Evolutionary conservation across 2,113 vertebrate genomes (phyloP), one percentile per base, ranked within the genome.

Genomic region (Macrotis lagotis): DNA sequence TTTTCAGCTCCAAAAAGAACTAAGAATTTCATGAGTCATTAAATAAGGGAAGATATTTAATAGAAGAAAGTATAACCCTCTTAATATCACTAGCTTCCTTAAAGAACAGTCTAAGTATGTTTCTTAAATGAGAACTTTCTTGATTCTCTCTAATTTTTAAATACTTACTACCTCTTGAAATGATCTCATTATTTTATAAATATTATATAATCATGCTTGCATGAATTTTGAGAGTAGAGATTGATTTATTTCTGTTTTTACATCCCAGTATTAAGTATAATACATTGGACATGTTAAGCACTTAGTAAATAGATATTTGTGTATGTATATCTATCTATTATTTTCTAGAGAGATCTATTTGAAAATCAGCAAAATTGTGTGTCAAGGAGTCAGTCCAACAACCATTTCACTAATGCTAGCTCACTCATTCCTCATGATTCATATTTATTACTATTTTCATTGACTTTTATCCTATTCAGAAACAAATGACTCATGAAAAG

Each of bases 21-120:
- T 93, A 51, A 53, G 52, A 92, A 94, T 90, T 93, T 91, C 91
- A 83, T 44, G 44, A 83, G 48, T 25, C 31, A 59, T 31, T 9
- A 92, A 48, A 50, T 48, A 47, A 93, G 91, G 66, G 91, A 95
- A 92, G 50, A 37, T 50, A 94, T 47, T 89, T 59, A 89, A 52
- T 25, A 59, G 51, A 48, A 93, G 48, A 14, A 92, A 48, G 88
- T 49, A 50, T 22, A 24, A 31, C 48, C 49, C 11, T 91, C 74
- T 95, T 49, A 44, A 83, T 44, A 44, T 44, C 66, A 44, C 66
- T 83, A 83, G 19, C 16, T 44, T 83, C 66, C n/a, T 83, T 83
- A 83, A 83, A 83, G 66, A 44, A 24, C 66, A 44, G 19, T 83
- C 1, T 83, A 83, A n/a, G 1, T 83, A 83, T 0, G 8, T 83